Evolutionary conservation across 1,140 invertebrate genomes (phyloP).

Genomic region (Chironomus tepperi): DNA sequence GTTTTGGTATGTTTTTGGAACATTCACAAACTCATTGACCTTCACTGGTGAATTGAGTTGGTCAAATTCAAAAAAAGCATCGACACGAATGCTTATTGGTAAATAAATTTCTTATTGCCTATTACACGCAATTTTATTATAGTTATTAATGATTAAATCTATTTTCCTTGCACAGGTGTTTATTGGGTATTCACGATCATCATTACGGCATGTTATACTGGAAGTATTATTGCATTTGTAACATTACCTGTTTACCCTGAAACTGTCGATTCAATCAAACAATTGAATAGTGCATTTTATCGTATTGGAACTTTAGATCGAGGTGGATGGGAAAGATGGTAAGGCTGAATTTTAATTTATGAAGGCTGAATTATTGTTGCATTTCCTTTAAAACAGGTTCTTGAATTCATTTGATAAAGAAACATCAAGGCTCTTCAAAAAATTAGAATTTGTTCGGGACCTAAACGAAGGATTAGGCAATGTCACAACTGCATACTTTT

Average conservation of each 20-base stretch:
- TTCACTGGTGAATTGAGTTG: conserved; percentile 58
- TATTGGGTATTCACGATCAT: conserved; percentile 76
- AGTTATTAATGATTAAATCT: too few relatives aligned
- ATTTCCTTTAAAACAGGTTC: conserved; percentile 38
- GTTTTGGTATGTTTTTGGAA: conserved; percentile 73
- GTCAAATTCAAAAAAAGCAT: conserved; percentile 55
- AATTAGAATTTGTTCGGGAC: conserved; percentile 53
- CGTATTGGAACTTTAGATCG: conserved; percentile 56
- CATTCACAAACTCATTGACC: conserved; percentile 69
- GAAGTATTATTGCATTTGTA: conserved; percentile 70
- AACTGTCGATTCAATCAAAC: conserved; percentile 53
- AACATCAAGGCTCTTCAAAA: conserved; percentile 50
- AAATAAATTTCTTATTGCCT: conserved; percentile 26
- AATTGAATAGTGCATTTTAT: conserved; percentile 50
- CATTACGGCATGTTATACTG: conserved; percentile 67
- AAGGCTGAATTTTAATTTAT: conserved; percentile 26
- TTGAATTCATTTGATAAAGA: conserved; percentile 49
- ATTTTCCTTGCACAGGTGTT: conserved; percentile 43
- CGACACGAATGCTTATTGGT: conserved; percentile 61
- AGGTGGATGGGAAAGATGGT: conserved; percentile 57
- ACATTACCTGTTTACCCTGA: conserved; percentile 60
- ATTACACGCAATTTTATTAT: neutral
- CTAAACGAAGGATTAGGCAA: conserved; percentile 56
- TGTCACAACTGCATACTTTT: conserved; percentile 59
- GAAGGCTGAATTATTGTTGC: too few relatives aligned